Conservation (phyloP, 2,797 vertebrate genomes). For the Tolypeutes matacus region DNA sequence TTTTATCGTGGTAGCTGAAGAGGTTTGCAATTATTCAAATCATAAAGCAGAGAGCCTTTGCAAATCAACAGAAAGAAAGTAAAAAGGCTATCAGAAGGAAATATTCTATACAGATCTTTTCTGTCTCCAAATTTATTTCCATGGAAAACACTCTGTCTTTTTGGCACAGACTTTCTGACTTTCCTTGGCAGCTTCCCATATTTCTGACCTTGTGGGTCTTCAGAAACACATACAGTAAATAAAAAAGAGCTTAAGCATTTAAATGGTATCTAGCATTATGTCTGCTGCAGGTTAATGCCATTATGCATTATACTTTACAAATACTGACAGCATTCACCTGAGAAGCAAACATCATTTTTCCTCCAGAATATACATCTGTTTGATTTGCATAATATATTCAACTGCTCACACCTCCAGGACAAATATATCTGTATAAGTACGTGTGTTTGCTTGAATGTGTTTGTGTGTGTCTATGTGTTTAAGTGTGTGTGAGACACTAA, state of each 20-base stretch:
- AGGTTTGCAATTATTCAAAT: not conserved
- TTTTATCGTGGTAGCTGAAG: constrained; percentile 5
- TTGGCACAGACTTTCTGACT: constrained; percentile 38
- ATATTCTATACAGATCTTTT: not conserved
- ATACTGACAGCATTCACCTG: not conserved
- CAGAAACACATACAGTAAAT: constrained; percentile 37
- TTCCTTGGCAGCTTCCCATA: not conserved
- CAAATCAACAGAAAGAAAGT: constrained; percentile 51
- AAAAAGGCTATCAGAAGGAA: constrained; percentile 21
- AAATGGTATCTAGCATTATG: constrained; percentile 25
- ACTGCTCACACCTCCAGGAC: not conserved
- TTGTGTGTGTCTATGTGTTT: not conserved
- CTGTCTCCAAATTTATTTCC: constrained; percentile 59
- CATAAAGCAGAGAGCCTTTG: not conserved
- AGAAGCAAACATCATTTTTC: constrained; percentile 6
- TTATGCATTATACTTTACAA: constrained; percentile 45
- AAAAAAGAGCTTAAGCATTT: constrained; percentile 18
- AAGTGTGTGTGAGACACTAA: not conserved
- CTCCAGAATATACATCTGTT: not conserved
- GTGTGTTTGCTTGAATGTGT: not conserved
- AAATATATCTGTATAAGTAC: not conserved
- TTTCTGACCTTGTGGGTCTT: constrained; percentile 17
- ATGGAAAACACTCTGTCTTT: constrained; percentile 9
- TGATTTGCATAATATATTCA: not conserved
- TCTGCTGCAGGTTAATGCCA: not conserved